These are phyloP conservation scores for Eumerus sabulonum DNA, from an alignment of 2,888 invertebrate genomes.

Conservation along the genomic window DNA sequence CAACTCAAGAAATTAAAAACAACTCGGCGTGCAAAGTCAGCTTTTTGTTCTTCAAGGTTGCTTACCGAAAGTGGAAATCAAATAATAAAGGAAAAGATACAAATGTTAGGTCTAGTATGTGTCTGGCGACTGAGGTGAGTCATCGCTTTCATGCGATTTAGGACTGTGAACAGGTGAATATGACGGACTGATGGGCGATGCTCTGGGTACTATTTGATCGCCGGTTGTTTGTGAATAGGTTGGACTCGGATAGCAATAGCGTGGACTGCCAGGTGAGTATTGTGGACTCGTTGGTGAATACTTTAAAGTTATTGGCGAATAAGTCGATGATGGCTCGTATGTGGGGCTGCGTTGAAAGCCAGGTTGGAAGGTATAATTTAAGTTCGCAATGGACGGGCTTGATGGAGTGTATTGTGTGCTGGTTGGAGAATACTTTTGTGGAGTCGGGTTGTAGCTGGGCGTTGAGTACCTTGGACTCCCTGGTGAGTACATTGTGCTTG, in stretches of 20 bases:
- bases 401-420: conserved; percentile 86
- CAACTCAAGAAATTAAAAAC: too few relatives aligned
- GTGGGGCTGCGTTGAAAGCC: conserved; percentile 84
- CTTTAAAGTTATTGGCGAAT: conserved; percentile 82
- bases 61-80: too few relatives aligned
- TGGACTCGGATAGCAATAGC: background rate
- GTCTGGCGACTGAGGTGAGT: too few relatives aligned
- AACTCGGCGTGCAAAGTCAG: too few relatives aligned
- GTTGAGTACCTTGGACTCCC: conserved; percentile 86
- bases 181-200: background rate
- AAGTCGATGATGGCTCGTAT: conserved; percentile 18
- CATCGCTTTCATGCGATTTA: too few relatives aligned
- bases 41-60: too few relatives aligned
- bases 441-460: conserved; percentile 81
- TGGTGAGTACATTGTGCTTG: conserved; percentile 85
- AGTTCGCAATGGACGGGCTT: conserved; percentile 80
- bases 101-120: too few relatives aligned
- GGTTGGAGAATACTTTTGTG: conserved; percentile 85
- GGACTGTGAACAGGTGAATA: too few relatives aligned
- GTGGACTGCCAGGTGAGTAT: conserved; percentile 76
- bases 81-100: too few relatives aligned
- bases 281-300: conserved; percentile 87
- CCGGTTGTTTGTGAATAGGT: background rate
- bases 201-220: background rate
- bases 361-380: conserved; percentile 80